A percentile compares a stretch with the other conserved stretches of the same genome.
Evolutionary conservation across 2,888 invertebrate species (phyloP).

Genomic region (Pardosa pseudoannulata): DNA sequence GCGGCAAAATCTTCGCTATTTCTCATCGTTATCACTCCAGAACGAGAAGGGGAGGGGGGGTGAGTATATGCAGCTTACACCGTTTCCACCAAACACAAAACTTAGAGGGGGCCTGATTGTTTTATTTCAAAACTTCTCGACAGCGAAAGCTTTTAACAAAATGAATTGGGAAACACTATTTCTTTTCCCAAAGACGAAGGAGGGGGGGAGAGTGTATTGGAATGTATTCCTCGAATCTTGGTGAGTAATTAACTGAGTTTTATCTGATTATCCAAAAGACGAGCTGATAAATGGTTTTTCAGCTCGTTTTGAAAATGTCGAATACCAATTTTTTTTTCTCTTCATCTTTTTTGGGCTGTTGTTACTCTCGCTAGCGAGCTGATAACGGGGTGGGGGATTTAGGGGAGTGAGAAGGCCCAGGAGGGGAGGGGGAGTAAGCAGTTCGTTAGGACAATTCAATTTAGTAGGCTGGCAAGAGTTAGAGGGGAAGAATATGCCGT

Average conservation of each 20-base stretch:
- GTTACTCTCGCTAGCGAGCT: neutral
- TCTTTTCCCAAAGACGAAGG: neutral
- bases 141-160: slow-evolving; percentile 53
- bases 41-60: too few species aligned
- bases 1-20: slow-evolving; percentile 20
- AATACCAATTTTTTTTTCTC: neutral
- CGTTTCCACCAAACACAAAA: neutral
- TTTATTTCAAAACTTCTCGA: slow-evolving; percentile 36
- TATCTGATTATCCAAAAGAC: slow-evolving; percentile 56
- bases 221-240: neutral
- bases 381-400: slow-evolving; percentile 30
- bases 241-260: slow-evolving; percentile 47
- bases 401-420: too few species aligned
- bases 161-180: slow-evolving; percentile 30
- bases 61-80: neutral
- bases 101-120: neutral
- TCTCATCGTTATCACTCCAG: slow-evolving; percentile 32
- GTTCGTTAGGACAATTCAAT: slow-evolving; percentile 64
- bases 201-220: too few species aligned
- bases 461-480: slow-evolving; percentile 40
- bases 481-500: neutral
- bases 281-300: slow-evolving; percentile 55
- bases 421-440: neutral
- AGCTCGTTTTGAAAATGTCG: slow-evolving; percentile 8
- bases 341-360: neutral